Evolutionary conservation across 2,797 vertebrate species (phyloP), one percentile per base, ranked within the genome.

Genomic region (Hozukius guyotensis): DNA sequence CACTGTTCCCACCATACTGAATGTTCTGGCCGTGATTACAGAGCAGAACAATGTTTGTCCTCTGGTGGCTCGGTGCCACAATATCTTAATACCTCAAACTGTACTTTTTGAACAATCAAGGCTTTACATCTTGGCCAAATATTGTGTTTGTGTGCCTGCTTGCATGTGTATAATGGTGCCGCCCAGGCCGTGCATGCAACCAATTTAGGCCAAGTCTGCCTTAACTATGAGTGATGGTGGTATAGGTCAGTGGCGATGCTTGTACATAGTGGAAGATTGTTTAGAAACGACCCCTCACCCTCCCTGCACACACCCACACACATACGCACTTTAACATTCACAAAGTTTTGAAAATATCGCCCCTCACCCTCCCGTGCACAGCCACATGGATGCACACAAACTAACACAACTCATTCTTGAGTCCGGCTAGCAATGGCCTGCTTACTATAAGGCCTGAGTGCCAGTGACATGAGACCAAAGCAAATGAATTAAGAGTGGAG

Each of bases 381-480:
- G 22, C 24, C 75, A 79, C 77, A 83, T 46, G 36, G 63, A 85
- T 67, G 75, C 75, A 82, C 75, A 72, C 75, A 87, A 66, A 79
- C 75, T 57, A 87, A 86, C 79, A 80, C 72, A 90, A 77, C 60
- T 83, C 70, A 52, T 86, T 88, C 82, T 72, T 79, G 60, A 84
- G 77, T 86, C 85, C 80, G 82, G 84, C 74, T 61, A 63, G 87
- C 34, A 65, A 65, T 65, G 72, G 85, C 85, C 92, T 94, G 94
- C 72, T 31, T 83, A 85, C 77, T 90, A 77, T 93, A 93, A 93
- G 88, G 63, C 73, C 84, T 93, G 93, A 95, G 92, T 92, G 93
- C 87, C 83, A 77, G 78, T 94, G 95, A 96, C 94, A 94, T 91
- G 92, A 92, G 94, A 94, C 93, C 89, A 92, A 95, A 95, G 93